phyloP scores from a whole-genome alignment of 1,140 invertebrate genomes.

The Drosophila funebris region DNA sequence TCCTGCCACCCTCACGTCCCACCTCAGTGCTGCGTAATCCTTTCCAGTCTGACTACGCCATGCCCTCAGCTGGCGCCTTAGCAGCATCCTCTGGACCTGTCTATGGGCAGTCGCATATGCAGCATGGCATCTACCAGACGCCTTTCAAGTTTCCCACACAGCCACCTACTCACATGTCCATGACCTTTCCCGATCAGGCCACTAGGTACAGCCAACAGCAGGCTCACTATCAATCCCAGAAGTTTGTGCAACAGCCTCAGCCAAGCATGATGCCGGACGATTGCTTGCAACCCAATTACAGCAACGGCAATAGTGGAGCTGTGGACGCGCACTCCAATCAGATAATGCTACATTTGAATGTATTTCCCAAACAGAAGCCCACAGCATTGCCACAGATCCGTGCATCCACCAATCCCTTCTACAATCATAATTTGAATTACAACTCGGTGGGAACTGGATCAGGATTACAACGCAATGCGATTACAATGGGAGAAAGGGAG shows the following conservation, averaged over 20 bases:
- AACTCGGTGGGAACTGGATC: neutral
- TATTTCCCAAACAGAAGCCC: slow-evolving; percentile 75
- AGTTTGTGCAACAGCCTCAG: slow-evolving; percentile 24
- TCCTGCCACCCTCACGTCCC: slow-evolving; percentile 66
- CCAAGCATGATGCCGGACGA: slow-evolving; percentile 28
- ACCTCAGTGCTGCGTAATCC: slow-evolving; percentile 69
- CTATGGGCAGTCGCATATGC: slow-evolving; percentile 32
- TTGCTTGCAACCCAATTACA: slow-evolving; percentile 15
- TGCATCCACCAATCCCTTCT: slow-evolving; percentile 73
- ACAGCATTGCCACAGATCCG: slow-evolving; percentile 35
- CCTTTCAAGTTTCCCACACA: slow-evolving; percentile 67
- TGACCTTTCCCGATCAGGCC: slow-evolving; percentile 66
- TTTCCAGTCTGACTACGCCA: slow-evolving; percentile 60
- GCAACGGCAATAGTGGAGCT: neutral
- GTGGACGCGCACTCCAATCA: slow-evolving; percentile 58
- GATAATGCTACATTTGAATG: slow-evolving; percentile 75
- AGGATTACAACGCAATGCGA: slow-evolving; percentile 42
- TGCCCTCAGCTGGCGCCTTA: slow-evolving; percentile 54
- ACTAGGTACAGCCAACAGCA: slow-evolving; percentile 62
- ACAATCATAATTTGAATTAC: slow-evolving; percentile 48
- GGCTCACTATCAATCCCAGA: slow-evolving; percentile 46
- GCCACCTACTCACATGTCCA: slow-evolving; percentile 35
- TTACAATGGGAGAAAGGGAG: slow-evolving; percentile 45
- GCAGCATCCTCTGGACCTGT: slow-evolving; percentile 33
- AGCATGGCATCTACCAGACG: slow-evolving; percentile 56